Evolutionary conservation across 2,113 vertebrate genomes (phyloP).

Genomic region (Forbesichthys agassizii): DNA sequence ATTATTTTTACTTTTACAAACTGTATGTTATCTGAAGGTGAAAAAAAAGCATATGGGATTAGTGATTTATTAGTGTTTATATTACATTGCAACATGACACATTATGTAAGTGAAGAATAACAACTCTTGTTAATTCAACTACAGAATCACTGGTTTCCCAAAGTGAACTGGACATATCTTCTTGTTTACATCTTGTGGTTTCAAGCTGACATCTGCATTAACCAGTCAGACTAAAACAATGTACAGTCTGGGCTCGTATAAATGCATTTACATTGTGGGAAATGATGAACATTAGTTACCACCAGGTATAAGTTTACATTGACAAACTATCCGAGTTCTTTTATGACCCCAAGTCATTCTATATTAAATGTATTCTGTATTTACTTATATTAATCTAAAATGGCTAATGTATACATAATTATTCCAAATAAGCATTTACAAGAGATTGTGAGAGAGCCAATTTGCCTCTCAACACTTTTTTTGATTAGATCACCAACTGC

Average conservation of each 20-base stretch:
- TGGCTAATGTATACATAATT: too few relatives aligned
- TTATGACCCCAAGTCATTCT: too few relatives aligned
- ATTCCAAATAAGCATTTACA: too few relatives aligned
- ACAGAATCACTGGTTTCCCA: constrained; percentile 11
- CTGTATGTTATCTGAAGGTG: too few relatives aligned
- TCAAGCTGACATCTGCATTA: constrained; percentile 39
- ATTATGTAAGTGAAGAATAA: not conserved
- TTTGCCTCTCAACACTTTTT: not conserved
- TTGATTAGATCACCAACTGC: not conserved
- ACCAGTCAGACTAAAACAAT: constrained; percentile 21
- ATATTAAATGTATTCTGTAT: too few relatives aligned
- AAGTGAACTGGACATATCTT: constrained; percentile 15
- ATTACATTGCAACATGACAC: not conserved
- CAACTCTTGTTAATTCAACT: not conserved
- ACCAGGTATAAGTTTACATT: not conserved
- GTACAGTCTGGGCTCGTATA: not conserved
- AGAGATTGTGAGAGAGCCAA: too few relatives aligned
- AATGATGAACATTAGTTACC: not conserved
- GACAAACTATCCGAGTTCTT: too few relatives aligned
- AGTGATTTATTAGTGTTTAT: not conserved
- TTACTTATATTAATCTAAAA: too few relatives aligned
- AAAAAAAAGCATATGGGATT: not conserved
- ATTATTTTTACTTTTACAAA: not conserved
- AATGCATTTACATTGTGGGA: not conserved
- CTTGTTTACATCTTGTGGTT: constrained; percentile 40